These are phyloP conservation scores for Porites divaricata DNA, from an alignment of 92 coral and sea anemone genomes.

Conservation along the genomic window DNA sequence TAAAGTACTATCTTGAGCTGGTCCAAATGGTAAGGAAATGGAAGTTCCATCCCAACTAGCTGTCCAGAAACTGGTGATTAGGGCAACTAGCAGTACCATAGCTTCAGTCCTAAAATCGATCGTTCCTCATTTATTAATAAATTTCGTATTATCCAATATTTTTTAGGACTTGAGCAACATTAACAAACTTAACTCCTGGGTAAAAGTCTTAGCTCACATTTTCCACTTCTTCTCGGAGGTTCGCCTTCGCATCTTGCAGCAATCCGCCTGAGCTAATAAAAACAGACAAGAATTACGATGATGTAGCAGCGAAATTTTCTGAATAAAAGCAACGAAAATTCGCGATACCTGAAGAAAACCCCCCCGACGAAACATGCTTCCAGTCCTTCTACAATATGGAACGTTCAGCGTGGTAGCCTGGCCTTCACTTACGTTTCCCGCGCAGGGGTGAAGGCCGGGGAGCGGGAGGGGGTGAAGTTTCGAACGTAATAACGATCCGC, in stretches of 20 bases:
- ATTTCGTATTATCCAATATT: too few species aligned
- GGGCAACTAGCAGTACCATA: too few species aligned
- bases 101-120: too few species aligned
- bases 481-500: too few species aligned
- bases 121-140: too few species aligned
- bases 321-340: neutral
- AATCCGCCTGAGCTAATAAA: slow-evolving; percentile 40
- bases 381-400: neutral
- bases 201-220: slow-evolving; percentile 15
- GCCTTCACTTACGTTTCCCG: slow-evolving; percentile 37
- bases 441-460: neutral
- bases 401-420: slow-evolving; percentile 10
- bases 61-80: too few species aligned
- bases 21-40: too few species aligned
- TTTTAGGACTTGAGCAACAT: neutral
- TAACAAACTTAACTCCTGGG: neutral
- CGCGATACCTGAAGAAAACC: slow-evolving; percentile 16
- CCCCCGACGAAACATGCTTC: slow-evolving; percentile 39
- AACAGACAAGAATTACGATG: too few species aligned
- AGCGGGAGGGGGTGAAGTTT: too few species aligned
- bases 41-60: too few species aligned
- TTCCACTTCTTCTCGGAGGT: slow-evolving; percentile 41
- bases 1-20: too few species aligned
- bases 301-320: neutral
- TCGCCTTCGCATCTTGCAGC: slow-evolving; percentile 41